Conservation (phyloP, 2,797 vertebrate genomes). For the Stomatorhinus walkeri region DNA sequence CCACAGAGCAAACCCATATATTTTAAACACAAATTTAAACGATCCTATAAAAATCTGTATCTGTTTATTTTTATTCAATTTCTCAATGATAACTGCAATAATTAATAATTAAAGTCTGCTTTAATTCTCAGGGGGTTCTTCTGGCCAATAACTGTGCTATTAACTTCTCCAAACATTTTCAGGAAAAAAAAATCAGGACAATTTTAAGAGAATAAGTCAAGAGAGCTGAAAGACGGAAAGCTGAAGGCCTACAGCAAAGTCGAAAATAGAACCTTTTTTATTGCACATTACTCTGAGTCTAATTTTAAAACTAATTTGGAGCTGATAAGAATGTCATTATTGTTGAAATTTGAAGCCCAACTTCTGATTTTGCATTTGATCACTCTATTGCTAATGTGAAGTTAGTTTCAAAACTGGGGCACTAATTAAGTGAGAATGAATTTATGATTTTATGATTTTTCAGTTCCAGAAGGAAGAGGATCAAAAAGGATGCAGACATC, state of each 20-base stretch:
- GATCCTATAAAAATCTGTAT: neutral
- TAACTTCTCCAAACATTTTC: constrained; percentile 28
- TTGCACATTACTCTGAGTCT: constrained; percentile 32
- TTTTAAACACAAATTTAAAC: neutral
- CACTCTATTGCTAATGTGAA: constrained; percentile 22
- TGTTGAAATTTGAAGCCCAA: constrained; percentile 27
- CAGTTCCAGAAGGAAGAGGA: neutral
- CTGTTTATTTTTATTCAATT: constrained; percentile 5
- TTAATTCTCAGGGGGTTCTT: neutral
- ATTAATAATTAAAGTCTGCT: neutral
- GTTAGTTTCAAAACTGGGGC: constrained; percentile 26
- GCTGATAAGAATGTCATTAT: constrained; percentile 34
- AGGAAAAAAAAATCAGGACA: constrained; percentile 24
- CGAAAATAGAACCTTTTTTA: constrained; percentile 35
- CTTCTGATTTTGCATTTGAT: constrained; percentile 30
- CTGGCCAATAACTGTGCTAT: constrained; percentile 18
- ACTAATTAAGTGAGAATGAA: constrained; percentile 27
- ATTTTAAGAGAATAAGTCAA: constrained; percentile 21
- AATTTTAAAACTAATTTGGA: constrained; percentile 38
- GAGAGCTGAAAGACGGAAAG: constrained; percentile 24
- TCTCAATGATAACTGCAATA: neutral
- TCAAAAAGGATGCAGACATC: neutral
- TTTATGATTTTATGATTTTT: constrained; percentile 27
- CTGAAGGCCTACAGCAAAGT: constrained; percentile 31
- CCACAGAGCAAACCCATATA: neutral